Base-by-base conservation (phyloP, 1,140 invertebrate species). In the Drosophila bocqueti region DNA sequence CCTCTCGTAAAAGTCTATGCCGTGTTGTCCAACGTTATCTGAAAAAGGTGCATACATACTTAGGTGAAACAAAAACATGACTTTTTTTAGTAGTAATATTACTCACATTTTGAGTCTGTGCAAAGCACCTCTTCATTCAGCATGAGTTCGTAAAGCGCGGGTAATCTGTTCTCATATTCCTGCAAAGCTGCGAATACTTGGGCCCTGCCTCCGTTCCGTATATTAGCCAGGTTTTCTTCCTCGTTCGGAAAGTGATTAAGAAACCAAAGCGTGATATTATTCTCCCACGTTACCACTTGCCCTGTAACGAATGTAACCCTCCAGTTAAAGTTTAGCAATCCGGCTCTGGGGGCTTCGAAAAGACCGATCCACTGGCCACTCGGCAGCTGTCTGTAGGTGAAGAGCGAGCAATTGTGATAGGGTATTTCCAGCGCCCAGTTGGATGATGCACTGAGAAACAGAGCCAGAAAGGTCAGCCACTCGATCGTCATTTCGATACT, bases 11-110 rank as follows among this genome's bases (percentile, higher is more conserved):
- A 13, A 7, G 5, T 38, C 18, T 21, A 10, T 5, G 13, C 7
- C 4, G 1, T 4, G 1, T 36, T 0, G 26, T 3, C 0, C 0
- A 26, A 24, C 2, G 1, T 5, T 0, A 24, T 6, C 15, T 16
- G 34, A 6, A 18, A 18, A 10, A 2, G 0, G 21, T 47, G 9
- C 11, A 47, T 9, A 8, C 1, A 16, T 9, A 10, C 2, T 0
- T 36, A 36, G 13, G 29, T 8, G 5, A 6, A 52, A 52, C 0
- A 34, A 11, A 7, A 54, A 52, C 9, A 7, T 3, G 10, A 18
- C 24, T 3, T 15, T 3, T 11, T 52, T 7, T n/a, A 18, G n/a
- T 7, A 11, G 49, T 13, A 13, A 8, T 21, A 13, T 3, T 0
- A 21, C 50, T 36, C 7, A 54, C 50, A 15, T 21, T 8, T 0